Evolutionary conservation across 2,113 vertebrate species (phyloP), one percentile per base, ranked within the genome.

Genomic region (Phocoena sinus): DNA sequence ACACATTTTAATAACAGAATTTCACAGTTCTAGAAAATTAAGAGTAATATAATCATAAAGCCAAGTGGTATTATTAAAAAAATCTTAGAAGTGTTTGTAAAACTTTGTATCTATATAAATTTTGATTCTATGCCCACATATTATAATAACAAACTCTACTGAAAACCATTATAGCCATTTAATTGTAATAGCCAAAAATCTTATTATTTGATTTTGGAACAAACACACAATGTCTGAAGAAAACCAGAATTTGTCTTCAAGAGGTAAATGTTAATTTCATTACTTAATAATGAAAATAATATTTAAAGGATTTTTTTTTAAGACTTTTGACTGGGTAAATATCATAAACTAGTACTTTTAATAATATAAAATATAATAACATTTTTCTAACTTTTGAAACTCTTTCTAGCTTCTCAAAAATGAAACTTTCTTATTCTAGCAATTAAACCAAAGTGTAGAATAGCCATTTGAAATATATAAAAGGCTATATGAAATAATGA

Each of bases 201-300:
- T 80, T 84, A 71, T 15, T 81, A 81, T n/a, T 85, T 38, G 38
- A 71, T 73, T 93, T 89, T 92, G 67, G 71, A 82, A 95, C 31
- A 96, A 88, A 85, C 41, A 94, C 15, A 36, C n/a, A 93, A 70
- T 38, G 1, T 79, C 20, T 76, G 23, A 77, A 92, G 44, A 76
- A 97, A 93, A 89, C 28, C 11, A 95, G 28, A 93, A 89, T 91
- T 71, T 88, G 31, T 84, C 88, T 96, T 96, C 53, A 80, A 95
- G 84, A 97, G 41, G 92, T 12, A 96, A 95, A 74, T 4, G 31
- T 36, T 86, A 77, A 92, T 67, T 89, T 53, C 53, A 53, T 53
- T 83, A 44, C 13, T 83, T 89, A 89, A 86, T 56, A 76, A 88
- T 91, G 21, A 84, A 96, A 93, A 89, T 50, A 17, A 67, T 44